Base-by-base conservation (phyloP, 2,888 invertebrate genomes). In the Drosophila antonietae region DNA sequence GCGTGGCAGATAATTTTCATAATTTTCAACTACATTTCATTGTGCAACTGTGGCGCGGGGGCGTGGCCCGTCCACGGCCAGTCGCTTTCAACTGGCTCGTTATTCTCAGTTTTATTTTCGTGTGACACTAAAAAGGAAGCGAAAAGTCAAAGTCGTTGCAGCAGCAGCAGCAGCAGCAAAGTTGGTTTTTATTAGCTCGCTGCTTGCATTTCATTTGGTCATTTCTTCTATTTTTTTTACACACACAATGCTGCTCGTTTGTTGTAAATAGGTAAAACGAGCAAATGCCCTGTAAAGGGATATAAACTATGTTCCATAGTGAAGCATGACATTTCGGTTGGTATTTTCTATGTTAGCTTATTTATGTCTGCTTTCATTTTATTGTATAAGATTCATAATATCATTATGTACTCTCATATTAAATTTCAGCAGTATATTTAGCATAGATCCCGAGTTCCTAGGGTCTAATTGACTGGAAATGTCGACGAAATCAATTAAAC, bases 11-110 rank as follows among this genome's bases (percentile, higher is more conserved):
- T 89, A 89, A 86, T 86, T 85, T 85, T 85, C 89, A 89, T 86
- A 86, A 86, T 89, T 89, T 86, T 86, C 85, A 89, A 88, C 88
- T 86, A 88, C 88, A 88, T 89, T 89, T 82, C 85, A 84, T 89
- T 85, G 85, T 89, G 80, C 75, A 75, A 81, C 75, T 83, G 80
- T 60, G 78, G 73, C 53, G 76, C 61, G 66, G 88, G 88, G 80
- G 77, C 73, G 78, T 81, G 77, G 73, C 67, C 69, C 62, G 43
- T 39, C 56, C 41, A 10, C 28, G 44, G 52, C 60, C 66, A 73
- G 69, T 78, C 66, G 81, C 78, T 61, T 75, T 78, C 70, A 66
- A 76, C 71, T 70, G 73, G 55, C 68, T 75, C 85, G 82, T 82
- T 89, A 77, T 84, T 84, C 75, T 79, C 84, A 68, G 78, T 84